These are phyloP conservation scores for Syngnathus rostellatus DNA, from an alignment of 2,797 vertebrate genomes.

Conservation along the genomic window DNA sequence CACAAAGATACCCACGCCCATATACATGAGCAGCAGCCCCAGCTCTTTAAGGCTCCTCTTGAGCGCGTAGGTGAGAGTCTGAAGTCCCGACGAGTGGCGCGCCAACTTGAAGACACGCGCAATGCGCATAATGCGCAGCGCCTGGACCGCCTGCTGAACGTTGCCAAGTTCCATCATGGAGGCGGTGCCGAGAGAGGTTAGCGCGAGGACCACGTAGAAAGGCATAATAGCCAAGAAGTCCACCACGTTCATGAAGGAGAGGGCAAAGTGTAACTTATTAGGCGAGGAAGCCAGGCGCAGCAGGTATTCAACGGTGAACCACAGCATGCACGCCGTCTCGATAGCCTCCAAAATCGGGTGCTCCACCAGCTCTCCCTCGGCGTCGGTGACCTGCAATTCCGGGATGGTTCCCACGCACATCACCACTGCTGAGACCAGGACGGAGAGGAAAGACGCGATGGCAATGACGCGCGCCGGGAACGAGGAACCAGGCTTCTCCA, in stretches of 20 bases:
- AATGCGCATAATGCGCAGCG: slow-evolving; percentile 88
- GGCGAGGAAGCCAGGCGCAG: slow-evolving; percentile 85
- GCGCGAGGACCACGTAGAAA: slow-evolving; percentile 85
- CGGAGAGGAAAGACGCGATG: slow-evolving; percentile 86
- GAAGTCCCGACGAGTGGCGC: slow-evolving; percentile 89
- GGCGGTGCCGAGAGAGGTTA: slow-evolving; percentile 83
- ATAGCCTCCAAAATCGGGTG: slow-evolving; percentile 86
- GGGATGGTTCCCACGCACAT: slow-evolving; percentile 95
- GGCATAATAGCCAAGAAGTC: slow-evolving; percentile 91
- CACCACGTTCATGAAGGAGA: slow-evolving; percentile 92
- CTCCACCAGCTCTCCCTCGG: slow-evolving; percentile 80
- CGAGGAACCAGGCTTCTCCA: slow-evolving; percentile 94
- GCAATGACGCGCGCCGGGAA: slow-evolving; percentile 80
- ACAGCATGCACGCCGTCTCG: slow-evolving; percentile 87
- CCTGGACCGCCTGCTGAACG: slow-evolving; percentile 92
- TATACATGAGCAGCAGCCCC: slow-evolving; percentile 92
- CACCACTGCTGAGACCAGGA: slow-evolving; percentile 84
- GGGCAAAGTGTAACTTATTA: slow-evolving; percentile 81
- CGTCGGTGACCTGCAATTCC: slow-evolving; percentile 82
- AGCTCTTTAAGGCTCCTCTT: slow-evolving; percentile 94
- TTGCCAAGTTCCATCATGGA: slow-evolving; percentile 88
- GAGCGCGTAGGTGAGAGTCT: slow-evolving; percentile 91
- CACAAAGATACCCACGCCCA: slow-evolving; percentile 95
- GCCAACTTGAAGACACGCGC: slow-evolving; percentile 94
- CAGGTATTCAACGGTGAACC: slow-evolving; percentile 90